phyloP scores from a whole-genome alignment of 2,888 invertebrate species.

The Epiblema foenella region DNA sequence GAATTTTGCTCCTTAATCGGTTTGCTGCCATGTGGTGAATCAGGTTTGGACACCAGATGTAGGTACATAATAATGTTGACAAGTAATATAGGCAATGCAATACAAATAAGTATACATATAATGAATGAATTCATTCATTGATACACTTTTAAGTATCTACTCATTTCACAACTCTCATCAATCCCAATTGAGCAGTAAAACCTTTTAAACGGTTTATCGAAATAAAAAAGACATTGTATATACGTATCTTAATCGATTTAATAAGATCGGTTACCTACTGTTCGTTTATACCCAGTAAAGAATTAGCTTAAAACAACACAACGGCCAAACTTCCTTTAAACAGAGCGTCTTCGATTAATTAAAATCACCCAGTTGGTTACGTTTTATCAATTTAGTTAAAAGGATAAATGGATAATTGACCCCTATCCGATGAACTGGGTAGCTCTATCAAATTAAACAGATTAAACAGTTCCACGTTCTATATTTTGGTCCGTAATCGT shows the following conservation, averaged over 20 bases:
- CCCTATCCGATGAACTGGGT: slow-evolving; percentile 77
- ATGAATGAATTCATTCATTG: background rate
- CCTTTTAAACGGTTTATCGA: no score
- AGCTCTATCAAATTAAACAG: slow-evolving; percentile 78
- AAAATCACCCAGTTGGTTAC: slow-evolving; percentile 80
- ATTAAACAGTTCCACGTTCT: slow-evolving; percentile 75
- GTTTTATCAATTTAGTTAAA: slow-evolving; percentile 85
- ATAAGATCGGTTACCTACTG: background rate
- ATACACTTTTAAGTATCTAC: no score
- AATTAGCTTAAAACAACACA: slow-evolving; percentile 57
- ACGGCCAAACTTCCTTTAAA: slow-evolving; percentile 73
- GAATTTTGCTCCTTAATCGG: slow-evolving; percentile 17
- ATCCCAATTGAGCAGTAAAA: no score
- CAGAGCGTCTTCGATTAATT: slow-evolving; percentile 77
- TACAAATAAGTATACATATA: background rate
- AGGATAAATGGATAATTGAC: slow-evolving; percentile 85
- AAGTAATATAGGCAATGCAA: background rate
- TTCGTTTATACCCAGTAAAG: slow-evolving; percentile 54
- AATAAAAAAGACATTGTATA: background rate
- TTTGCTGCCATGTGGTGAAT: background rate
- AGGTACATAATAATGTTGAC: background rate
- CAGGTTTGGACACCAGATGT: background rate
- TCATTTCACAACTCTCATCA: no score
- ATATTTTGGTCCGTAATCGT: slow-evolving; percentile 47
- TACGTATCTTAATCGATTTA: background rate